These are phyloP conservation scores for Sycobia sp. DNA, from an alignment of 1,140 invertebrate genomes.

Conservation along the genomic window DNA sequence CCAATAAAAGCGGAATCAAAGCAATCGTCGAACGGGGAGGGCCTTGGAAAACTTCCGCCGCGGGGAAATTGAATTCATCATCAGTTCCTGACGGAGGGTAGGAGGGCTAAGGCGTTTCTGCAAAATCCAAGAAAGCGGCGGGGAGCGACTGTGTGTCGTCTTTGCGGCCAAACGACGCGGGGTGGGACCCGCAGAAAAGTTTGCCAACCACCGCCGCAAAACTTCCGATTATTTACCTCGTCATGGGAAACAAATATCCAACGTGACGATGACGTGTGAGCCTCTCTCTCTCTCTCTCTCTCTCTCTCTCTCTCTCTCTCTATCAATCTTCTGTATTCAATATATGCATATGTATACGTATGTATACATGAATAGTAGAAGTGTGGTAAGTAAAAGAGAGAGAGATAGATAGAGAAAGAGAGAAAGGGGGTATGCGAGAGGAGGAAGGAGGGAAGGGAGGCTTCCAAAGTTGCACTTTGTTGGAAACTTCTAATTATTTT, in stretches of 20 bases:
- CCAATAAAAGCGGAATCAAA: no score
- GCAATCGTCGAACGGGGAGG: no score
- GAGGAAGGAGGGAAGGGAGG: neutral
- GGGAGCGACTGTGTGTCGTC: no score
- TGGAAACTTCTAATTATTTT: slow-evolving; percentile 51
- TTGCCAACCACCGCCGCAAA: neutral
- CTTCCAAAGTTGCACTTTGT: slow-evolving; percentile 29
- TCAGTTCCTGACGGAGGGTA: no score
- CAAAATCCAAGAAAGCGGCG: neutral
- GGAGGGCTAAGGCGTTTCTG: no score
- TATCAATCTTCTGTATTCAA: no score
- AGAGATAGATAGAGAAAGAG: no score
- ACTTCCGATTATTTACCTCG: slow-evolving; percentile 20
- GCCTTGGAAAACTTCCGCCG: no score
- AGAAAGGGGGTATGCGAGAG: no score
- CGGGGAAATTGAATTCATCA: no score
- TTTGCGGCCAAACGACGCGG: no score
- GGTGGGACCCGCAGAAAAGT: slow-evolving; percentile 6
- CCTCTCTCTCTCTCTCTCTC: neutral
- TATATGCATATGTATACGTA: no score
- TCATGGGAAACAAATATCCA: slow-evolving; percentile 1
- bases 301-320: neutral
- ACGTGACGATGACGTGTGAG: slow-evolving; percentile 9
- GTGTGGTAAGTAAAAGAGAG: neutral
- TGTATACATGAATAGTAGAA: neutral